Evolutionary conservation across 2,888 invertebrate species (phyloP).

Genomic region (Rosalia funebris): DNA sequence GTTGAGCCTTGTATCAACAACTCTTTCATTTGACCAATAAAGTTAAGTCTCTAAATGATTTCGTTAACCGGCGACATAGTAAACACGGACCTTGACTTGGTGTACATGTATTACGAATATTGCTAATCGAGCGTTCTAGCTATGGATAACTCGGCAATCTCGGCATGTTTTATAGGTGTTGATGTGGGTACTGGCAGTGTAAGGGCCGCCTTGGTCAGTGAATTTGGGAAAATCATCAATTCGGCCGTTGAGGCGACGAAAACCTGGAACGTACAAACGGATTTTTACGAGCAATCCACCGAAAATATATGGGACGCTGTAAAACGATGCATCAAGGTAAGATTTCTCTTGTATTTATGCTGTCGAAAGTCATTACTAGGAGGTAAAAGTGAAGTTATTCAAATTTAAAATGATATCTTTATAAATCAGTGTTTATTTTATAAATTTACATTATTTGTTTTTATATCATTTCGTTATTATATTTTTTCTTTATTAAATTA

Average conservation of each 20-base stretch:
- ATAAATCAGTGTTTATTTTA: no score
- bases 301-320: constrained; percentile 87
- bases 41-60: neutral
- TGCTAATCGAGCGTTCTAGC: neutral
- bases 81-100: neutral
- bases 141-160: constrained; percentile 13
- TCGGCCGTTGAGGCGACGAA: constrained; percentile 73
- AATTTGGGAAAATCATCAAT: constrained; percentile 74
- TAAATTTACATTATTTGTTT: no score
- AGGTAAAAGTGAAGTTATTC: no score
- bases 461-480: no score
- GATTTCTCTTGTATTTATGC: no score
- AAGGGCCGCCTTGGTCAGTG: constrained; percentile 82
- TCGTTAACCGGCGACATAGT: neutral
- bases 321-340: constrained; percentile 79
- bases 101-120: neutral
- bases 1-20: no score
- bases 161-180: constrained; percentile 82
- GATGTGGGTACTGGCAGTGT: constrained; percentile 95
- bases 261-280: constrained; percentile 76
- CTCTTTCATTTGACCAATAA: no score
- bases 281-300: constrained; percentile 91
- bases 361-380: no score
- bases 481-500: no score
- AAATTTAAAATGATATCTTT: no score